Conservation (phyloP, 2,797 vertebrate genomes). For the Garrulus glandarius region DNA sequence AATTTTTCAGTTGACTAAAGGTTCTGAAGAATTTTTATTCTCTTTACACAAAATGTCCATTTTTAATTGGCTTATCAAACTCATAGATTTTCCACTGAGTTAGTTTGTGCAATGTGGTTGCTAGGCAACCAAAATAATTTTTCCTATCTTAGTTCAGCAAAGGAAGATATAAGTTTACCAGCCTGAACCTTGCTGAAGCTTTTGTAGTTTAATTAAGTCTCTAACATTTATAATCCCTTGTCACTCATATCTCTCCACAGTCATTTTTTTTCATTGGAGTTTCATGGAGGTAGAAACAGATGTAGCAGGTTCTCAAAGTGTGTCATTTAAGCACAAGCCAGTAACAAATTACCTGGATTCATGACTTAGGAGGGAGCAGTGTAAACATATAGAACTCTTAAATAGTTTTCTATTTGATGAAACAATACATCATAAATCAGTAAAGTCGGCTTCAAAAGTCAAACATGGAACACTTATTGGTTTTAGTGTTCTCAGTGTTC, state of each 20-base stretch:
- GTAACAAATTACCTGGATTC: background rate
- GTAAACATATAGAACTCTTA: background rate
- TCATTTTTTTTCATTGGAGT: background rate
- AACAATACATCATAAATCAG: background rate
- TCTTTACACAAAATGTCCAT: background rate
- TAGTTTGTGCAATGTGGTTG: conserved; percentile 18
- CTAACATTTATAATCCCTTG: background rate
- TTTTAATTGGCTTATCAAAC: conserved; percentile 25
- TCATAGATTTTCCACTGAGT: background rate
- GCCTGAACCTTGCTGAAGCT: background rate
- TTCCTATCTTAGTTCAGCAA: background rate
- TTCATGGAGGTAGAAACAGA: background rate
- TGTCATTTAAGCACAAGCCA: background rate
- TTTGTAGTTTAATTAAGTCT: conserved; percentile 33
- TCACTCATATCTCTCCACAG: background rate
- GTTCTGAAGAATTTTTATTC: background rate
- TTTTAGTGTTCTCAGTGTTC: background rate
- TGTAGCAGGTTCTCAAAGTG: background rate
- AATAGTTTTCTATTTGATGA: background rate
- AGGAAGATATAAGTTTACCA: background rate
- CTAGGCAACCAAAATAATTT: conserved; percentile 40
- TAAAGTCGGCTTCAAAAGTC: background rate
- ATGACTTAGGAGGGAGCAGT: background rate
- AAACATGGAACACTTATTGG: background rate
- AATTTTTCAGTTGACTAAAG: background rate